phyloP scores from a whole-genome alignment of 2,888 invertebrate genomes.

The Lordiphosa fenestrarum region DNA sequence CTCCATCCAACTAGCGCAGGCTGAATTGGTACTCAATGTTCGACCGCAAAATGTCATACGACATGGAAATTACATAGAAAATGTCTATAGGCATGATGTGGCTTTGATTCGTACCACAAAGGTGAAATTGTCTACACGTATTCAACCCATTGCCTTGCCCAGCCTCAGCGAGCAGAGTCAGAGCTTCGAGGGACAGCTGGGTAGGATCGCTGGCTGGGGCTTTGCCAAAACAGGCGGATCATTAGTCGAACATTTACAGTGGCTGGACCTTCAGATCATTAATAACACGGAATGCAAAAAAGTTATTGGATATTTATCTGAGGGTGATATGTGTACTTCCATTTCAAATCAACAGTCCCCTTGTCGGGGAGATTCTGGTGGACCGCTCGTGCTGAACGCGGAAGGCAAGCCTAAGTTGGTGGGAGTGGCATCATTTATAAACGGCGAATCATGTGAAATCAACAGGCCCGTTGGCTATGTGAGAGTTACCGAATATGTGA shows the following conservation, averaged over 20 bases:
- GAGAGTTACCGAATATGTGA: background rate
- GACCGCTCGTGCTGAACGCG: conserved; percentile 1
- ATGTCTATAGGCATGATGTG: background rate
- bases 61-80: background rate
- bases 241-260: background rate
- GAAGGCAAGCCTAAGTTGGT: background rate
- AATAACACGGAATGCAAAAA: background rate
- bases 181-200: background rate
- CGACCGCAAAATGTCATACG: background rate
- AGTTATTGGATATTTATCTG: background rate
- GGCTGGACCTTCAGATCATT: background rate
- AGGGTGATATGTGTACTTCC: background rate
- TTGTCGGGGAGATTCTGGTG: conserved; percentile 6
- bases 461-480: background rate
- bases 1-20: background rate
- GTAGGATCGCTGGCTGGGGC: conserved; percentile 2
- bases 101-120: background rate
- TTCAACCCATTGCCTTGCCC: conserved; percentile 5
- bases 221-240: fast-evolving
- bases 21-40: background rate
- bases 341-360: background rate
- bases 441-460: background rate
- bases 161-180: background rate
- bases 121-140: background rate
- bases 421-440: background rate